Evolutionary conservation across 1,140 invertebrate genomes (phyloP), one percentile per base, ranked within the genome.

Genomic region (Cydia fagiglandana): DNA sequence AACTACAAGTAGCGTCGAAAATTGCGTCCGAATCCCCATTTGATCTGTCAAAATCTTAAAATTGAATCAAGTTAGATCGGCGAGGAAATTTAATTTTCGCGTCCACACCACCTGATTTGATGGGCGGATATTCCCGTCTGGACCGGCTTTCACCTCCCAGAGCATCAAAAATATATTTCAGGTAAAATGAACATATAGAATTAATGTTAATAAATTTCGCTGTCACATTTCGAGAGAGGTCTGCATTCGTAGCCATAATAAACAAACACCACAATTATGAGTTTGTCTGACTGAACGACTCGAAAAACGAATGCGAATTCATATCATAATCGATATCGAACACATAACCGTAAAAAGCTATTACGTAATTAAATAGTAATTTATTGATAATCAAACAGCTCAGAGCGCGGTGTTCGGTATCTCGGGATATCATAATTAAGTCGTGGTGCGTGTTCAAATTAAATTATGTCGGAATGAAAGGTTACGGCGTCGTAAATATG

Each of bases 381-480:
- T 70, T 70, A 70, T 70, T 70, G 66, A 38, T 70, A 74, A 74
- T 53, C 73, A 74, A 74, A 74, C 73, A 38, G 73, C 30, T 70
- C 66, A 34, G 24, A 41, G 30, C 45, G 47, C 64, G 38, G 17
- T 61, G 61, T 30, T 45, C 41, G 68, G 50, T 73, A 75, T 74
- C 56, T 61, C 73, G 74, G 82, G 87, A 86, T 91, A 91, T 92
- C 86, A 90, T 92, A 92, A 92, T 92, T 90, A 92, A 92, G 84
- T 84, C 83, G 75, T 73, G 83, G 81, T 84, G 82, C 88, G 85
- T 92, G 90, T 92, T 91, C 85, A 88, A 89, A 90, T 89, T 89
- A 90, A 92, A 88, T 91, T 92, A 92, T 90, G 87, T 88, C 82
- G 78, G 84, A 88, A 88, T 91, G 85, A 92, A 91, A 90, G 79